Conservation (phyloP, 2,797 vertebrate species). For the Lacerta viridis region DNA sequence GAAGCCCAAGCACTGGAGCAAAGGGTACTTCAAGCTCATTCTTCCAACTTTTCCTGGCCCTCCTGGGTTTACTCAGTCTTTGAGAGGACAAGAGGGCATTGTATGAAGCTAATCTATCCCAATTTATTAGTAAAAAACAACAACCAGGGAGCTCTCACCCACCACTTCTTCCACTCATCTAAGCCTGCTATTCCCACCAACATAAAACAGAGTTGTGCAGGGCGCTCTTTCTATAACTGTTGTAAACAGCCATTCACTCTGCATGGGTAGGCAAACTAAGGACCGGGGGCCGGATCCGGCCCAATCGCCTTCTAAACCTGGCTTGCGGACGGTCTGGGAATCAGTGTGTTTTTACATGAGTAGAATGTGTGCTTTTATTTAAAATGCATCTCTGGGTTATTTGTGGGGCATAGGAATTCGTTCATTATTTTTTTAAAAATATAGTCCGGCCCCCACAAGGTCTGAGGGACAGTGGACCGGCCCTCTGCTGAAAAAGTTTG, state of each 20-base stretch:
- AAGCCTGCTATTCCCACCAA: background rate
- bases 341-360: no score
- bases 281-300: no score
- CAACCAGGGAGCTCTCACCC: background rate
- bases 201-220: background rate
- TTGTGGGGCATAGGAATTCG: no score
- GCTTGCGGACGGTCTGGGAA: rapidly evolving
- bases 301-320: no score
- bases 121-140: background rate
- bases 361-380: no score
- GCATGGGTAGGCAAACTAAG: no score
- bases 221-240: background rate
- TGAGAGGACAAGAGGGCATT: background rate
- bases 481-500: no score
- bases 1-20: background rate
- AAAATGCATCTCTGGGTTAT: no score
- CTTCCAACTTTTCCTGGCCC: background rate
- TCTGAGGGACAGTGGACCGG: no score
- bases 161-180: background rate
- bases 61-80: background rate
- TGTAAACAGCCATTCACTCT: background rate
- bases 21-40: no score
- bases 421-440: no score
- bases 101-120: background rate
- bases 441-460: no score